Base-by-base conservation (phyloP, 2,888 invertebrate species). In the Cheilosia urbana region DNA sequence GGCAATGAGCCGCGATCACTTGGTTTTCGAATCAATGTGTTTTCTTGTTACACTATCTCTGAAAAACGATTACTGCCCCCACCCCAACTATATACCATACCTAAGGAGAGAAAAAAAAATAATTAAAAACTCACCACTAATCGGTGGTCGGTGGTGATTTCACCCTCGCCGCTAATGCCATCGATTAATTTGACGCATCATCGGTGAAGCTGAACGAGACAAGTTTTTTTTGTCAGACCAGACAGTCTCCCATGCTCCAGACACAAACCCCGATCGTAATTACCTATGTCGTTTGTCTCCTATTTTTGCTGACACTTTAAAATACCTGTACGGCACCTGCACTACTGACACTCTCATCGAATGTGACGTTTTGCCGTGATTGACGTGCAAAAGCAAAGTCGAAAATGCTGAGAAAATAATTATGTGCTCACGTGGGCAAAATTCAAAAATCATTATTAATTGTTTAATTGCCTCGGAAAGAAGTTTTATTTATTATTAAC, bases 171-270 rank as follows among this genome's bases (percentile, higher is more conserved):
- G 27, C 13, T 7, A 4, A 27, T 51, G 49, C 45, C 40, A 68
- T 81, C 66, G 65, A 79, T 84, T 76, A 72, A 80, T 62, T 85
- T 80, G 42, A 40, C 80, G 76, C 71, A 68, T 85, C 80, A 80
- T 57, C 66, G 75, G 13, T 76, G 80, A 57, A 71, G 80, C 75
- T 57, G 30, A 65, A 49, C 42, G 17, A 17, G 21, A 27, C 34
- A 5, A 17, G 37, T 17, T 13, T 13, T 51, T 51, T 24, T 34
- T 24, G n/a, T 6, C 27, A 27, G 27, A 27, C 27, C 24, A 30
- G 34, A 40, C 21, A 60, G 11, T 30, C 17, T 40, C 13, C 2
- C n/a, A 17, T 11, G 3, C 19, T 55, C 27, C n/a, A 65, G 62
- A 72, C 60, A 66, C 40, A 53, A 66, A 63, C n/a, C 15, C 11